A percentile compares a stretch with the other conserved stretches of the same genome.
These are phyloP conservation scores for Phaonia tiefii DNA, from an alignment of 2,888 invertebrate species.

Conservation along the genomic window DNA sequence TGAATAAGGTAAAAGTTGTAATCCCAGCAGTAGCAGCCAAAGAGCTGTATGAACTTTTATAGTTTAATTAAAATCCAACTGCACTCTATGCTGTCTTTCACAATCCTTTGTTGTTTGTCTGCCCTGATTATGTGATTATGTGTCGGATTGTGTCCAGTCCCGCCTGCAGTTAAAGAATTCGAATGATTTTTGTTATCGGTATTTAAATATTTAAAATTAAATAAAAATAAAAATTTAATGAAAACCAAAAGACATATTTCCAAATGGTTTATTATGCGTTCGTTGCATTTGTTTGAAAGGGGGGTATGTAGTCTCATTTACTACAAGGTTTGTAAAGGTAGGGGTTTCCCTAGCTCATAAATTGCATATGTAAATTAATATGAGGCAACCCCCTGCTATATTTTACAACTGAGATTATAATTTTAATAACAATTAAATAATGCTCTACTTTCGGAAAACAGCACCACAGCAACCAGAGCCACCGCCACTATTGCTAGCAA, in stretches of 20 bases:
- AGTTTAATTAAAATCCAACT: slow-evolving; percentile 49
- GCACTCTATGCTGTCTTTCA: not conserved
- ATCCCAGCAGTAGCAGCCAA: not conserved
- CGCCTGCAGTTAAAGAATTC: slow-evolving; percentile 1
- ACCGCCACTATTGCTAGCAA: not conserved
- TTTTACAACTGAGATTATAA: slow-evolving; percentile 51
- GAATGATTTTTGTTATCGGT: slow-evolving; percentile 12
- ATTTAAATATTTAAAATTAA: slow-evolving; percentile 29
- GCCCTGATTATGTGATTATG: too few species aligned
- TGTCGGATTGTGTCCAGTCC: not conserved
- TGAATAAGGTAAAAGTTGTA: too few species aligned
- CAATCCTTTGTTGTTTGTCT: not conserved
- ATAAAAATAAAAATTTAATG: slow-evolving; percentile 4
- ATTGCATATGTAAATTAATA: too few species aligned
- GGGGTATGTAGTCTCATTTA: too few species aligned
- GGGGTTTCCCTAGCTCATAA: too few species aligned
- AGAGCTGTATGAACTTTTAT: slow-evolving; percentile 36
- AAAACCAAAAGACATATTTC: not conserved
- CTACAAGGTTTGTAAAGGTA: too few species aligned
- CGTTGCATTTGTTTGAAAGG: not conserved
- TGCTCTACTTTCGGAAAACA: slow-evolving; percentile 50
- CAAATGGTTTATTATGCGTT: not conserved
- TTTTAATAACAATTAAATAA: slow-evolving; percentile 51
- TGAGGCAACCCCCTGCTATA: too few species aligned
- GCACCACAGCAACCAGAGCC: not conserved